Conservation (phyloP, 2,888 invertebrate genomes). For the Rhagium mordax region DNA sequence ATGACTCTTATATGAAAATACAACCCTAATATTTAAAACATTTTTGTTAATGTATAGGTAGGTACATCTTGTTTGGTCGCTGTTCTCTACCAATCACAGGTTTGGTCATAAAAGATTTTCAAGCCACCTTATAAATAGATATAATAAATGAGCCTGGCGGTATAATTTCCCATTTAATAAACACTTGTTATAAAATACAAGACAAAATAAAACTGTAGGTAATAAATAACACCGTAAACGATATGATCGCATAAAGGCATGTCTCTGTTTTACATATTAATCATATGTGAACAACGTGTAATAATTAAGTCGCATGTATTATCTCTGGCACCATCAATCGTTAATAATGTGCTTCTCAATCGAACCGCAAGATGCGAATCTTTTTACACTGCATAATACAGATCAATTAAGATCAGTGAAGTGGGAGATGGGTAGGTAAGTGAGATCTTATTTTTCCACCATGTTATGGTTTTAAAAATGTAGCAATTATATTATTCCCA, state of each 20-base stretch:
- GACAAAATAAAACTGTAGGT: background rate
- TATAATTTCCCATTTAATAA: slow-evolving; percentile 17
- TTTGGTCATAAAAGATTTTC: background rate
- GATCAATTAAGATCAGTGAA: background rate
- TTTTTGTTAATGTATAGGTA: too few species aligned
- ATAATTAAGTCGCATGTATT: slow-evolving; percentile 27
- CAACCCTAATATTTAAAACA: too few species aligned
- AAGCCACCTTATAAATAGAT: background rate
- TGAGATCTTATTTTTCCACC: background rate
- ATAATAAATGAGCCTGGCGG: background rate
- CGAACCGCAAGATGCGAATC: slow-evolving; percentile 20
- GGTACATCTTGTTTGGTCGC: too few species aligned
- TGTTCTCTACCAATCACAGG: too few species aligned
- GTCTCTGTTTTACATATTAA: slow-evolving; percentile 30
- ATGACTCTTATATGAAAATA: too few species aligned
- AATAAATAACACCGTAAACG: slow-evolving; percentile 28
- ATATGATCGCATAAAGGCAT: slow-evolving; percentile 29
- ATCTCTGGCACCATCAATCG: slow-evolving; percentile 31
- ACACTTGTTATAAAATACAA: background rate
- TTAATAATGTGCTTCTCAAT: slow-evolving; percentile 10
- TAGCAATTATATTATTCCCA: too few species aligned
- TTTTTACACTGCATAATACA: slow-evolving; percentile 13
- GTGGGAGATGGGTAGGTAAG: background rate
- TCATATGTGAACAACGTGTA: slow-evolving; percentile 16
- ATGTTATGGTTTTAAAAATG: background rate